Evolutionary conservation across 1,140 invertebrate genomes (phyloP).

Genomic region (Hydropsyche tenuis): DNA sequence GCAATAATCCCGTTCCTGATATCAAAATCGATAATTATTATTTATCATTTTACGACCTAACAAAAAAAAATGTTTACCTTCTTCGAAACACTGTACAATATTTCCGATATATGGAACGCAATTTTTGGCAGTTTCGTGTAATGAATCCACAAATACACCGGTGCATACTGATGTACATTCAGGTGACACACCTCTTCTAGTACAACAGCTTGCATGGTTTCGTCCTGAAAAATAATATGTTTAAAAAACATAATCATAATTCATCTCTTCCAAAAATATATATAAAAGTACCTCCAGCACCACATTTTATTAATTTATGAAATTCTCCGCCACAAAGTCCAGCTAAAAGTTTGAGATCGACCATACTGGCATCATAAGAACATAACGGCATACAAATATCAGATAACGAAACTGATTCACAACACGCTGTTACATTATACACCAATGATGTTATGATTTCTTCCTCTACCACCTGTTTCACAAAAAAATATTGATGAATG

Average conservation of each 20-base stretch:
- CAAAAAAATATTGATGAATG: background rate
- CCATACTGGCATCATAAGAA: conserved; percentile 80
- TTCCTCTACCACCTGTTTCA: conserved; percentile 62
- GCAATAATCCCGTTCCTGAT: conserved; percentile 73
- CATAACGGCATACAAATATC: conserved; percentile 79
- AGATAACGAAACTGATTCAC: conserved; percentile 72
- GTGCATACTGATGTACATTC: conserved; percentile 77
- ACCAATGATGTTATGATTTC: conserved; percentile 62
- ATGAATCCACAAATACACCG: conserved; percentile 67
- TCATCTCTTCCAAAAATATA: background rate
- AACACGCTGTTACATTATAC: conserved; percentile 83
- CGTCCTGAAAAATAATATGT: conserved; percentile 61
- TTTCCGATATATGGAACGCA: conserved; percentile 83
- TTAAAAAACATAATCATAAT: conserved; percentile 9
- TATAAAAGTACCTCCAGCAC: conserved; percentile 58
- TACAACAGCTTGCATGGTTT: conserved; percentile 78
- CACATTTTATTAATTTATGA: conserved; percentile 68
- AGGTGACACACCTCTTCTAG: conserved; percentile 72
- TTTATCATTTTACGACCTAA: too few species aligned
- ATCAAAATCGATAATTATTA: background rate
- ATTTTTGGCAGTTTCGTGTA: conserved; percentile 61
- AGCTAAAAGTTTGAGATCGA: conserved; percentile 72
- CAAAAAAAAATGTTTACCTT: conserved; percentile 64
- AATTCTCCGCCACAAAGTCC: conserved; percentile 71
- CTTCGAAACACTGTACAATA: conserved; percentile 84